These are phyloP conservation scores for Sylvilagus bachmani DNA, from an alignment of 2,113 vertebrate species.

Conservation along the genomic window DNA sequence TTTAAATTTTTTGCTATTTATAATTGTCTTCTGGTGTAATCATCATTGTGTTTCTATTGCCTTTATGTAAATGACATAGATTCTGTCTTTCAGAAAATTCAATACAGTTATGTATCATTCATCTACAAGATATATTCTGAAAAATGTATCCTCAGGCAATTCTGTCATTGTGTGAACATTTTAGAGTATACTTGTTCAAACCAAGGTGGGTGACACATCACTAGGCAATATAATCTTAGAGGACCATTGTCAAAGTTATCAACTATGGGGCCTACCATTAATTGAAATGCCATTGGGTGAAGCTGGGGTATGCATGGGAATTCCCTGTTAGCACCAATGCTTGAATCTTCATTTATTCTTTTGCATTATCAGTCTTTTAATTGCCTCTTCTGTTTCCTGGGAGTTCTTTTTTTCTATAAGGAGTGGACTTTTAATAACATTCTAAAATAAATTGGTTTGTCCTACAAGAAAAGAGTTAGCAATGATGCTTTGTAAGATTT, in stretches of 20 bases:
- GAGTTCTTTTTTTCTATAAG: not conserved
- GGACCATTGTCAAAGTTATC: not conserved
- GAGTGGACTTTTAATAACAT: not conserved
- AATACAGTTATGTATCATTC: not conserved
- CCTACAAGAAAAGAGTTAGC: not conserved
- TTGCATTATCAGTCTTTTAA: not conserved
- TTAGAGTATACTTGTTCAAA: not conserved
- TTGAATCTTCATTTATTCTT: not conserved
- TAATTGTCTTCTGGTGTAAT: slow-evolving; percentile 70
- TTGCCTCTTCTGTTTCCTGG: not conserved
- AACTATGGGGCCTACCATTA: too few species aligned
- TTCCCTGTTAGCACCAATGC: not conserved
- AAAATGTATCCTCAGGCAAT: not conserved
- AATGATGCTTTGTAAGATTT: not conserved
- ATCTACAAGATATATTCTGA: not conserved
- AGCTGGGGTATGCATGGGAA: not conserved
- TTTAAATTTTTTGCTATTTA: slow-evolving; percentile 76
- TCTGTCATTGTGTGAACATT: not conserved
- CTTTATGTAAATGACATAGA: slow-evolving; percentile 64
- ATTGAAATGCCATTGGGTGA: not conserved
- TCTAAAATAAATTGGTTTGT: slow-evolving; percentile 12
- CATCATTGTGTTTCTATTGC: slow-evolving; percentile 66
- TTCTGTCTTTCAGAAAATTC: slow-evolving; percentile 42
- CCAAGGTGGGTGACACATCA: not conserved
- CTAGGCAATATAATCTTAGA: not conserved